Percentiles rank a stretch among this genome's conserved stretches.
Conservation (phyloP, 1,140 invertebrate species). For the Hermetia illucens region DNA sequence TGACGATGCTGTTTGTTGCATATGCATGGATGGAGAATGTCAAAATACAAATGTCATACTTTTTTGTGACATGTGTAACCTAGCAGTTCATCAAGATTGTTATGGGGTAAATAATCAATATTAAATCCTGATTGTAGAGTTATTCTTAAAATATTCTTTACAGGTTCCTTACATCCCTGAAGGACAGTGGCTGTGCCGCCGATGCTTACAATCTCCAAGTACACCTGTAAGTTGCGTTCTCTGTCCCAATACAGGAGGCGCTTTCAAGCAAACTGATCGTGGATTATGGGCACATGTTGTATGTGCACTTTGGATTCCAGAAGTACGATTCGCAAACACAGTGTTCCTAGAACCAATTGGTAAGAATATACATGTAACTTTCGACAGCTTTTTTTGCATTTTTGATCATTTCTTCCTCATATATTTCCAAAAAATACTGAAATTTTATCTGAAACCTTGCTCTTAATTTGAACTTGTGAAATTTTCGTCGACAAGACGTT, state of each 20-base stretch:
- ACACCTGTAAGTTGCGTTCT: constrained; percentile 90
- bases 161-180: constrained; percentile 86
- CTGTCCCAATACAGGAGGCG: constrained; percentile 95
- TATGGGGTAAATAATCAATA: constrained; percentile 70
- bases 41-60: constrained; percentile 43
- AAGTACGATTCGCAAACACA: constrained; percentile 94
- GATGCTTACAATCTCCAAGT: constrained; percentile 91
- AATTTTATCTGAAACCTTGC: background rate
- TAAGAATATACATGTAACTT: constrained; percentile 17
- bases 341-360: constrained; percentile 91
- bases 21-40: constrained; percentile 90
- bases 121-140: constrained; percentile 11
- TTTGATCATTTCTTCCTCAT: background rate
- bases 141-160: background rate
- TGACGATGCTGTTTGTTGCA: constrained; percentile 96
- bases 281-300: constrained; percentile 97
- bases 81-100: constrained; percentile 98
- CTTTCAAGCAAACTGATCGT: constrained; percentile 96
- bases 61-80: constrained; percentile 99
- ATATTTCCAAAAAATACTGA: background rate
- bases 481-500: too few species aligned
- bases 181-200: constrained; percentile 93
- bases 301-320: constrained; percentile 97
- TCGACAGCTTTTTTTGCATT: background rate
- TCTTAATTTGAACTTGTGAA: too few species aligned